Conservation (phyloP, 1,140 invertebrate genomes). For the Ceratina calcarata region DNA sequence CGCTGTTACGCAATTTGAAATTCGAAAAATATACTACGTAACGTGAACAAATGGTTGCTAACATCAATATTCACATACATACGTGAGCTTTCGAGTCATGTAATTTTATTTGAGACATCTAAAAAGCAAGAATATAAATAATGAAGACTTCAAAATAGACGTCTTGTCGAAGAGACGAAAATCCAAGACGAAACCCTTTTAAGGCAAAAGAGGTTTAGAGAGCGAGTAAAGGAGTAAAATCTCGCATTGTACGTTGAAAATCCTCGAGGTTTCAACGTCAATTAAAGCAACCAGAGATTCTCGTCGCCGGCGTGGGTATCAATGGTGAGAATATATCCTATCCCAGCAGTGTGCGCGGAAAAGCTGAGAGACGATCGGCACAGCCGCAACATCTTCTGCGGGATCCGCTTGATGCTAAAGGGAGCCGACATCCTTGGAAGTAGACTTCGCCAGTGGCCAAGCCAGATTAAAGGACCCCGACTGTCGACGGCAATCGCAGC, state of each 20-base stretch:
- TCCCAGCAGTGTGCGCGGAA: background rate
- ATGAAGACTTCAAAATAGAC: no score
- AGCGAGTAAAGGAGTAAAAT: constrained; percentile 49
- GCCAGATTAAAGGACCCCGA: constrained; percentile 71
- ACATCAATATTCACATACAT: no score
- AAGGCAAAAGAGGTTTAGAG: constrained; percentile 13
- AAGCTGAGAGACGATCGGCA: constrained; percentile 35
- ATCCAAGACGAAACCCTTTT: background rate
- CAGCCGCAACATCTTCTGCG: constrained; percentile 6
- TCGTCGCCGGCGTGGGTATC: constrained; percentile 52
- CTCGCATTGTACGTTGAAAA: constrained; percentile 18
- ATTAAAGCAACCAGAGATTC: constrained; percentile 73
- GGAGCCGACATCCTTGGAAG: constrained; percentile 67
- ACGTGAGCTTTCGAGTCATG: no score
- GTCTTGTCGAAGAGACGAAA: background rate
- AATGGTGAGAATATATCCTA: constrained; percentile 52
- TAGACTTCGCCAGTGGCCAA: constrained; percentile 62
- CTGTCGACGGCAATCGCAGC: constrained; percentile 55
- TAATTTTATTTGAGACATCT: background rate
- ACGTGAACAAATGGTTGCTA: no score
- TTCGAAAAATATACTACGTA: background rate
- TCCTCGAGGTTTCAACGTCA: constrained; percentile 64
- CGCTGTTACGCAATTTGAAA: no score
- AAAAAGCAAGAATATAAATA: background rate
- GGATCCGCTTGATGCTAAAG: constrained; percentile 66